Conservation (phyloP, 2,888 invertebrate species). For the Platycheirus albimanus region DNA sequence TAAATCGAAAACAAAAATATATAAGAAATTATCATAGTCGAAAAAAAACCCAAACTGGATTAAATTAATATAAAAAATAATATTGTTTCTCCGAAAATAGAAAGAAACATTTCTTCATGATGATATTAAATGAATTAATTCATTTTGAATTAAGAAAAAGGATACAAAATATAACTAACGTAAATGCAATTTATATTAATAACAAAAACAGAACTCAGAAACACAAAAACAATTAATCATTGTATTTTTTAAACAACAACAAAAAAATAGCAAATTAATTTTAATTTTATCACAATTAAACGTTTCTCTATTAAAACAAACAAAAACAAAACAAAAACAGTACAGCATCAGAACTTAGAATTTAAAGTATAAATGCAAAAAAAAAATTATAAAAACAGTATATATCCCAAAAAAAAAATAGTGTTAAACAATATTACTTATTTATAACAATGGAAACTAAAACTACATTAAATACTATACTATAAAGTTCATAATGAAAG, state of each 20-base stretch:
- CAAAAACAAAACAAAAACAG: conserved; percentile 37
- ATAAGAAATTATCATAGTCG: conserved; percentile 70
- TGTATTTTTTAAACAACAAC: conserved; percentile 63
- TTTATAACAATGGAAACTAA: conserved; percentile 56
- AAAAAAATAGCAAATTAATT: conserved; percentile 66
- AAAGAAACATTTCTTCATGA: conserved; percentile 70
- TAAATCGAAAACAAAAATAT: conserved; percentile 75
- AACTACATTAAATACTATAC: conserved; percentile 39
- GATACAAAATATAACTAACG: conserved; percentile 51
- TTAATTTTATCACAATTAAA: conserved; percentile 67
- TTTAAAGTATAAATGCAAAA: conserved; percentile 40
- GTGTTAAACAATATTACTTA: conserved; percentile 59
- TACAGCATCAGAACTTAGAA: conserved; percentile 45
- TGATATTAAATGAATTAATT: conserved; percentile 72
- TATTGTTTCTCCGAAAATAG: conserved; percentile 71
- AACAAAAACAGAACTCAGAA: conserved; percentile 56
- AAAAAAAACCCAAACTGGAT: conserved; percentile 70
- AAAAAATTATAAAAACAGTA: conserved; percentile 42
- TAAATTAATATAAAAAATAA: conserved; percentile 63
- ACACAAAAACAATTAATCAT: conserved; percentile 66
- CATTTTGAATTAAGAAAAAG: conserved; percentile 52
- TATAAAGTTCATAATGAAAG: conserved; percentile 24
- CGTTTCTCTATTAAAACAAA: conserved; percentile 65
- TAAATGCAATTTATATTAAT: conserved; percentile 67
- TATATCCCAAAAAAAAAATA: conserved; percentile 59